A percentile compares a stretch with the other conserved stretches of the same genome.
Evolutionary conservation across 2,888 invertebrate genomes (phyloP).

Genomic region (Parnassius apollo): DNA sequence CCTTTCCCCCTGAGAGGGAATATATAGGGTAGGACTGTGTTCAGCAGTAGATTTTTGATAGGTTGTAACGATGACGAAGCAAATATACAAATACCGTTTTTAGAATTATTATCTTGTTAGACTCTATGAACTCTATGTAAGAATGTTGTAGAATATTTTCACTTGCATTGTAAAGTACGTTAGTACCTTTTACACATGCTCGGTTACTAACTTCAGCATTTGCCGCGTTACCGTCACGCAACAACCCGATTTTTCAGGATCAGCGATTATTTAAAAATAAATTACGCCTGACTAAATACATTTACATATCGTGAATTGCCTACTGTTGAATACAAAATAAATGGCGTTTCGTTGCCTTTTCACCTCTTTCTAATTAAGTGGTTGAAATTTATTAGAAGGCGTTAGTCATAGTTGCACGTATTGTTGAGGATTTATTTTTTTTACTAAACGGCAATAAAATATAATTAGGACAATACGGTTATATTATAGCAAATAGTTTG

Average conservation of each 20-base stretch:
- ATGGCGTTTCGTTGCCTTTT: constrained; percentile 72
- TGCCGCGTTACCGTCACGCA: constrained; percentile 55
- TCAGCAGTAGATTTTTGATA: too few relatives aligned
- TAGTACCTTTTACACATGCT: constrained; percentile 9
- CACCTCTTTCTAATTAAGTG: constrained; percentile 62
- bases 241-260: constrained; percentile 61
- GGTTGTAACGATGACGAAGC: too few relatives aligned
- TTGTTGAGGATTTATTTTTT: constrained; percentile 8
- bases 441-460: constrained; percentile 13
- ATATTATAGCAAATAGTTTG: too few relatives aligned
- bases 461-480: not conserved
- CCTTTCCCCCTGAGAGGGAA: too few relatives aligned
- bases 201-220: constrained; percentile 21
- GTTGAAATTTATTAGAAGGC: constrained; percentile 39
- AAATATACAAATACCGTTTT: too few relatives aligned
- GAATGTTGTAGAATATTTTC: too few relatives aligned
- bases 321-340: constrained; percentile 69
- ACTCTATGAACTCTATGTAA: too few relatives aligned
- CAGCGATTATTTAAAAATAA: constrained; percentile 73
- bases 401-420: constrained; percentile 32
- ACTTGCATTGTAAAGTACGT: too few relatives aligned
- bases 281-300: constrained; percentile 63
- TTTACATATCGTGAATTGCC: constrained; percentile 66
- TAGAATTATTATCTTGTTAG: too few relatives aligned
- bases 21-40: too few relatives aligned